Conservation (phyloP, 2,888 invertebrate genomes). For the Pterostichus madidus region DNA sequence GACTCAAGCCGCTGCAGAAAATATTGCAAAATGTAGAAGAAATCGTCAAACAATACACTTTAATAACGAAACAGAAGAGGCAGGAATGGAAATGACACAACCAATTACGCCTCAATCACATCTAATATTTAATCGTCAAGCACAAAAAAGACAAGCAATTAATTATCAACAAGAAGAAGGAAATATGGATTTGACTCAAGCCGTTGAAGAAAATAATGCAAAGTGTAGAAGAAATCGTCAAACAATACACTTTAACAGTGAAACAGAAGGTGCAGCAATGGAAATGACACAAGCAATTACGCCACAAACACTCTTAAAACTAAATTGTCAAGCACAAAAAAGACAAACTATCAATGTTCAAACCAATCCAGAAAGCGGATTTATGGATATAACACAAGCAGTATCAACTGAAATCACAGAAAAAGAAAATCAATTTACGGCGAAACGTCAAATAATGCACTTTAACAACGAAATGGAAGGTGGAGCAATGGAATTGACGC, state of each 20-base stretch:
- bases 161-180: neutral
- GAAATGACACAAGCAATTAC: conserved; percentile 25
- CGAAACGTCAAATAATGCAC: neutral
- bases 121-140: too few species aligned
- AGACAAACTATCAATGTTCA: neutral
- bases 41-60: conserved; percentile 44
- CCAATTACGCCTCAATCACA: too few species aligned
- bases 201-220: neutral
- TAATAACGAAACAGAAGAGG: conserved; percentile 16
- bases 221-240: neutral
- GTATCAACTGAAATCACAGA: too few species aligned
- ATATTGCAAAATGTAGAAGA: neutral
- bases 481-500: neutral
- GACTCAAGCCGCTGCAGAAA: neutral
- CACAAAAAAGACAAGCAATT: neutral
- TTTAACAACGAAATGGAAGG: neutral
- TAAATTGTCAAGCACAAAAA: neutral
- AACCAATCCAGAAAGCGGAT: neutral
- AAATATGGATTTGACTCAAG: neutral
- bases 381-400: too few species aligned
- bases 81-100: neutral
- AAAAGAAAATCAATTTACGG: too few species aligned
- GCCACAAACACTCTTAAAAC: neutral
- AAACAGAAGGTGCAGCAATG: conserved; percentile 18
- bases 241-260: conserved; percentile 39